Conservation (phyloP, 1,140 invertebrate genomes). For the Coenobita brevimanus region DNA sequence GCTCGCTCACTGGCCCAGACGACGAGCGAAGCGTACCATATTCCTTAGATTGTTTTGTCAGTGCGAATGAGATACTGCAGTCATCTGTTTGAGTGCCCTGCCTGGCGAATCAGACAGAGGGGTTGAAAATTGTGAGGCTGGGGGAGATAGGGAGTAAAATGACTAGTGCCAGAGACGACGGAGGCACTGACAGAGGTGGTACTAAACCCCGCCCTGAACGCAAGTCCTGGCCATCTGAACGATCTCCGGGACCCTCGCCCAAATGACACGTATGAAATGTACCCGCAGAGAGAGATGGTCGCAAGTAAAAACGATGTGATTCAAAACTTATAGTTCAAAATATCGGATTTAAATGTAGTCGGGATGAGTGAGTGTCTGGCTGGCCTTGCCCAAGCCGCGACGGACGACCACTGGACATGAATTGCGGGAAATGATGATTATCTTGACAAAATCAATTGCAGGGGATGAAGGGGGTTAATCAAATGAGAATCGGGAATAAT, state of each 20-base stretch:
- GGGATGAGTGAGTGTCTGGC: slow-evolving; percentile 43
- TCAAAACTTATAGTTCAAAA: slow-evolving; percentile 53
- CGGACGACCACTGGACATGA: slow-evolving; percentile 52
- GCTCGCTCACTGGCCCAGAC: slow-evolving; percentile 54
- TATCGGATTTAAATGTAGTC: slow-evolving; percentile 55
- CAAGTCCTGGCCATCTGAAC: slow-evolving; percentile 13
- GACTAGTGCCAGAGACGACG: neutral
- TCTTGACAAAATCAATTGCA: slow-evolving; percentile 62
- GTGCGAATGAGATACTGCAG: slow-evolving; percentile 40
- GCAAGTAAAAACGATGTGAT: slow-evolving; percentile 52
- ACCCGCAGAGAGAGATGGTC: slow-evolving; percentile 28
- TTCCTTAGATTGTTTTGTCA: slow-evolving; percentile 61
- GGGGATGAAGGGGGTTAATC: slow-evolving; percentile 60
- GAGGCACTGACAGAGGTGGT: neutral
- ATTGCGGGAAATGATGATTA: slow-evolving; percentile 61
- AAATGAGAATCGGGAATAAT: slow-evolving; percentile 62
- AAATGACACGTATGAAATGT: slow-evolving; percentile 53
- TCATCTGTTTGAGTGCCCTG: slow-evolving; percentile 39
- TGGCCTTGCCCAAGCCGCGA: slow-evolving; percentile 37
- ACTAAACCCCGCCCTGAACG: neutral
- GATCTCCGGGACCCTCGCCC: neutral
- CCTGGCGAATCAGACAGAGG: slow-evolving; percentile 16
- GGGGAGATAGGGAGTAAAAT: neutral
- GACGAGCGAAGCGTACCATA: slow-evolving; percentile 49
- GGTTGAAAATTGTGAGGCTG: too few relatives aligned